Base-by-base conservation (phyloP, 2,888 invertebrate species). In the Shargacucullia verbasci region DNA sequence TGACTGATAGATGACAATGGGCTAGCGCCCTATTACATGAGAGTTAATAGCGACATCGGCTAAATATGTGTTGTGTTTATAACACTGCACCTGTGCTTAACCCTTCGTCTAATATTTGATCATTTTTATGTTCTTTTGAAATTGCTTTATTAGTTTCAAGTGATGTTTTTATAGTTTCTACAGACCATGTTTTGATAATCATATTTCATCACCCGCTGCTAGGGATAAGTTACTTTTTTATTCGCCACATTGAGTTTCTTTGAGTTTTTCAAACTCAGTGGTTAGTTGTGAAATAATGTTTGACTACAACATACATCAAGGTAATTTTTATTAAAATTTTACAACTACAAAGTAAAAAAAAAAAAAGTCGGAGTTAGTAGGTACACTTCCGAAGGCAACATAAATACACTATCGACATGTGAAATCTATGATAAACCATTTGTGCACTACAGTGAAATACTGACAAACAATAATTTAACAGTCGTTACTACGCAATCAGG, bases 401-500 rank as follows among this genome's bases (percentile, higher is more conserved):
- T 70, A 74, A 78, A 70, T 71, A 76, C 40, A 57, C 35, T 61
- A 74, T 41, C 15, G 29, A 55, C 43, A 59, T 57, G 47, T 61
- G 47, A 70, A 58, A 52, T 41, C 44, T 54, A 56, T 50, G 31
- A 37, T 59, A 62, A 54, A 34, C 61, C 52, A 54, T 50, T 68
- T 58, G 59, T 69, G 57, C 63, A 63, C 65, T 62, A 59, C 34
- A 65, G 55, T 55, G 47, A 59, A 72, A 64, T 60, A 78, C 69
- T 57, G 54, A 69, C 55, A 61, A 61, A 64, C 43, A 76, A 76
- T 76, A 69, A 75, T 69, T 77, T 74, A 69, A 60, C 47, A 54
- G 59, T 66, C 66, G 34, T 55, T 58, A 59, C 44, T 67, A 65
- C 62, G 49, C 46, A 72, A 67, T 65, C 48, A 66, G 66, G 69